Percentiles rank a stretch among this genome's conserved stretches.
phyloP scores from a whole-genome alignment of 1,140 invertebrate species.

The Ephestia elutella region DNA sequence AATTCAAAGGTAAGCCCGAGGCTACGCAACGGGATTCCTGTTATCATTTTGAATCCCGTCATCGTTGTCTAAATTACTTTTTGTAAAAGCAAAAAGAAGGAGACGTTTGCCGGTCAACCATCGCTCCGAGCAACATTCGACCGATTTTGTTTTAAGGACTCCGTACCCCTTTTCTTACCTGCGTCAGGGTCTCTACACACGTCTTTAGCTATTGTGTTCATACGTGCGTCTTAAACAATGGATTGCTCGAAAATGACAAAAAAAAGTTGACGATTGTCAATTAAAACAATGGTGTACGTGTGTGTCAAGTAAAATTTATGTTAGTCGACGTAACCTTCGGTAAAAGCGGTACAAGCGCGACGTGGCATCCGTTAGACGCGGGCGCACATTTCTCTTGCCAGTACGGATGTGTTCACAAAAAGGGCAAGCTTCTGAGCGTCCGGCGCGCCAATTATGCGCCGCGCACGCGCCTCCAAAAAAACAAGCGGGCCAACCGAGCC shows the following conservation, averaged over 20 bases:
- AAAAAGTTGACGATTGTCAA: constrained; percentile 3
- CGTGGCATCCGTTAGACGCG: constrained; percentile 25
- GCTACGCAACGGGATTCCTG: constrained; percentile 68
- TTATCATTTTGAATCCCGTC: constrained; percentile 64
- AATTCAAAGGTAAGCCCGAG: constrained; percentile 35
- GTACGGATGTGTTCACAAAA: constrained; percentile 24
- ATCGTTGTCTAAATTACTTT: constrained; percentile 60
- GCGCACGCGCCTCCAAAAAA: constrained; percentile 72
- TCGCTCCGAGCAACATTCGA: constrained; percentile 61
- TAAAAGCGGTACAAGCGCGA: constrained; percentile 1
- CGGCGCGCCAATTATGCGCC: constrained; percentile 62
- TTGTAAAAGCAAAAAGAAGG: constrained; percentile 52
- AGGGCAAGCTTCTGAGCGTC: constrained; percentile 39
- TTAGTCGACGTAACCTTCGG: neutral
- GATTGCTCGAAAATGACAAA: constrained; percentile 4
- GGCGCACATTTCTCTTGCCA: neutral
- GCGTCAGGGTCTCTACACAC: constrained; percentile 21
- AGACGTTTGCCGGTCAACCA: constrained; percentile 46
- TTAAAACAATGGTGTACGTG: constrained; percentile 4
- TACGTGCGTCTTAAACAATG: constrained; percentile 2
- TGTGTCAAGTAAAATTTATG: constrained; percentile 4
- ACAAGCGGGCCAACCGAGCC: constrained; percentile 53
- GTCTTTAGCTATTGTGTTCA: constrained; percentile 3
- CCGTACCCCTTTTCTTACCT: constrained; percentile 54
- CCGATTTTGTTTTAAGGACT: constrained; percentile 41